A percentile compares a stretch with the other conserved stretches of the same genome.
These are phyloP conservation scores for Neodiprion lecontei DNA, from an alignment of 1,140 invertebrate genomes.

Conservation along the genomic window DNA sequence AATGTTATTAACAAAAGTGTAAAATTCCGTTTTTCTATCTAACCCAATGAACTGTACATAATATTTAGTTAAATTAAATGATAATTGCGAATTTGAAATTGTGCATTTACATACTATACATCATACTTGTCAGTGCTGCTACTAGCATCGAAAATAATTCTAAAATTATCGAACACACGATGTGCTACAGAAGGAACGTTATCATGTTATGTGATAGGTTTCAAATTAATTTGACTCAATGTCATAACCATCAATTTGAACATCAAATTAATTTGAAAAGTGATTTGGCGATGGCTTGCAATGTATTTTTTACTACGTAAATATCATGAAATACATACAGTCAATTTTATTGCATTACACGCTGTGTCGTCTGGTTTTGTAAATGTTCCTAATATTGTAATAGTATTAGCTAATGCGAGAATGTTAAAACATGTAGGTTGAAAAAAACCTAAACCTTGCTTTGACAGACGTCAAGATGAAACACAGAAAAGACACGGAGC, in stretches of 20 bases:
- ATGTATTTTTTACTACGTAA: conserved; percentile 41
- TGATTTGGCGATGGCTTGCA: conserved; percentile 29
- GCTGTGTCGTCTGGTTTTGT: conserved; percentile 28
- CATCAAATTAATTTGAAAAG: conserved; percentile 34
- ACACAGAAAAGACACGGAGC: not conserved
- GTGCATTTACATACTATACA: conserved; percentile 36
- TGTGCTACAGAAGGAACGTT: not conserved
- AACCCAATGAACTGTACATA: conserved; percentile 50
- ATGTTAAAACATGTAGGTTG: not conserved
- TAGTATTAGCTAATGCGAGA: conserved; percentile 21
- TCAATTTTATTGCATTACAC: conserved; percentile 17
- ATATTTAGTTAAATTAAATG: conserved; percentile 49
- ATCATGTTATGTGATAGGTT: not conserved
- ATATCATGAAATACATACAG: conserved; percentile 29
- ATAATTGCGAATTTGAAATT: conserved; percentile 36
- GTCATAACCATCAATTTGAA: not conserved
- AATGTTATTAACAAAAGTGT: conserved; percentile 20
- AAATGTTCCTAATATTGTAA: conserved; percentile 46
- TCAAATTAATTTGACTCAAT: conserved; percentile 26
- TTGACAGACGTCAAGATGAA: not conserved
- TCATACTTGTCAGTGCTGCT: conserved; percentile 7
- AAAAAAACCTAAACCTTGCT: not conserved
- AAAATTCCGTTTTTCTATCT: conserved; percentile 37
- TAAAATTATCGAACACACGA: not conserved
- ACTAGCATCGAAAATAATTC: not conserved